Conservation (phyloP, 2,888 invertebrate genomes). For the Deilephila elpenor region DNA sequence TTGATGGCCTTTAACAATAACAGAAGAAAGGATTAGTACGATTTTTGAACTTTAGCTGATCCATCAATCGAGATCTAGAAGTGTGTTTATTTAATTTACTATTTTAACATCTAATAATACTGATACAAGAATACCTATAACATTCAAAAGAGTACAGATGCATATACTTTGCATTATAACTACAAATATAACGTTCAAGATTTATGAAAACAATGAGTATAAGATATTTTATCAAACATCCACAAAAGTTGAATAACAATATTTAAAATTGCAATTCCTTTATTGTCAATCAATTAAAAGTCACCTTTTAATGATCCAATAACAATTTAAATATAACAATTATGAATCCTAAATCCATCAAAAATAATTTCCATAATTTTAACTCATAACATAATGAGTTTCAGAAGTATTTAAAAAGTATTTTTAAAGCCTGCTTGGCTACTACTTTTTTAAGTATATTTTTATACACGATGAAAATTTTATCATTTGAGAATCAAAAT, state of each 20-base stretch:
- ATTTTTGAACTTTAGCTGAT: too few relatives aligned
- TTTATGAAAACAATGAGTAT: background rate
- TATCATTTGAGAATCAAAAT: background rate
- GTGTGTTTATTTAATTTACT: too few relatives aligned
- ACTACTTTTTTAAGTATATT: too few relatives aligned
- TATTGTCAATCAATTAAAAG: constrained; percentile 2
- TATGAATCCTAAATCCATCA: background rate
- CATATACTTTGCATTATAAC: background rate
- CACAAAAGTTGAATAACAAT: background rate
- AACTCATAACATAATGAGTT: too few relatives aligned
- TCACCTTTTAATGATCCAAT: constrained; percentile 1
- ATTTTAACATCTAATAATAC: background rate
- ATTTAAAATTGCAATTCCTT: background rate
- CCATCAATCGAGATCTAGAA: too few relatives aligned
- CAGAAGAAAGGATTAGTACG: too few relatives aligned
- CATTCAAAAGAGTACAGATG: background rate
- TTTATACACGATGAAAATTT: too few relatives aligned
- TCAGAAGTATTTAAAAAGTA: too few relatives aligned
- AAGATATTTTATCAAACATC: background rate
- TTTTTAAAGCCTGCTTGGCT: too few relatives aligned
- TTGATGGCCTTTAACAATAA: too few relatives aligned
- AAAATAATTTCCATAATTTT: too few relatives aligned
- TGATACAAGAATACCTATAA: background rate
- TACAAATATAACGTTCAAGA: background rate
- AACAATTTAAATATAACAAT: background rate